These are phyloP conservation scores for Accipiter virgatus DNA, from an alignment of 2,113 vertebrate species.

Conservation along the genomic window DNA sequence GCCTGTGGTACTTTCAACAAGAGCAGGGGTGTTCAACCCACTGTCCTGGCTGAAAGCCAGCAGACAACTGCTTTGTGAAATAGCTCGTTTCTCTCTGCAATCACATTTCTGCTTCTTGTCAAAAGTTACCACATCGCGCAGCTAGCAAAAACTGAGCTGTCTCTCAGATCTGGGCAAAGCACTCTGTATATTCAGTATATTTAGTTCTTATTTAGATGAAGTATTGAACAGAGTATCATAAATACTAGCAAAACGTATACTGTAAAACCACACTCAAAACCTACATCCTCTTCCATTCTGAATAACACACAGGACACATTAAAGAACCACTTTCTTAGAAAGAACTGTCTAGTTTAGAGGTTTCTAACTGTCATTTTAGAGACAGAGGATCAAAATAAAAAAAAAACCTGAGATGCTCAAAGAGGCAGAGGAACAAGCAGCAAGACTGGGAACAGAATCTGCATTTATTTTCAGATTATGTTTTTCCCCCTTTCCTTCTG, in stretches of 20 bases:
- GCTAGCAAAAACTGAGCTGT: not conserved
- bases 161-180: not conserved
- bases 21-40: conserved; percentile 55
- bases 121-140: not conserved
- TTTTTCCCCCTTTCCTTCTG: not conserved
- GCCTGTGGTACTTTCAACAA: conserved; percentile 46
- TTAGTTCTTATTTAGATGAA: not conserved
- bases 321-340: not conserved
- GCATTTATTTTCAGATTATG: not conserved
- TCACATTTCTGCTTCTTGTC: not conserved
- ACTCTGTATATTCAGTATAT: no score
- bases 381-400: not conserved
- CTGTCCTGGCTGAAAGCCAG: conserved; percentile 48
- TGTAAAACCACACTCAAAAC: not conserved
- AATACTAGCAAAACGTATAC: not conserved
- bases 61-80: not conserved
- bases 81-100: not conserved
- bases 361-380: not conserved
- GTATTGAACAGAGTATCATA: not conserved
- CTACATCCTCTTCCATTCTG: not conserved
- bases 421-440: not conserved
- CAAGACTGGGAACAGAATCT: not conserved
- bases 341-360: not conserved
- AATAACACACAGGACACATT: not conserved
- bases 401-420: not conserved